Evolutionary conservation across 2,113 vertebrate genomes (phyloP), one percentile per base, ranked within the genome.

Genomic region (Procavia capensis): DNA sequence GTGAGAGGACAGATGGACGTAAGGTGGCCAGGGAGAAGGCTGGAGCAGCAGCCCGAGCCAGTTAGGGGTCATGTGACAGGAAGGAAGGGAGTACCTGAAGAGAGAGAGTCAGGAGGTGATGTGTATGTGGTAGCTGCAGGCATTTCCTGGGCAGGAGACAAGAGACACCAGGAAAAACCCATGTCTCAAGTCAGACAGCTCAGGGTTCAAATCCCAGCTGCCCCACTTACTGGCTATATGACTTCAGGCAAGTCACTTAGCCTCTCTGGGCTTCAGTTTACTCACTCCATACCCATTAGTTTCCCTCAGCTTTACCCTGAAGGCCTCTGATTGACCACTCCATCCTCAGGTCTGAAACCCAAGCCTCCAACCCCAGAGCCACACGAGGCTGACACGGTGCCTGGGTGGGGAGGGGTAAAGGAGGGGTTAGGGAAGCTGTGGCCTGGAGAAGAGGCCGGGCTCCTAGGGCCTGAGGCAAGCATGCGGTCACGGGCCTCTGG

Each of bases 1-100:
- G 25, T 27, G 76, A 43, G 29, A 89, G 81, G 31, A 27, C 1
- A 24, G 54, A 25, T 2, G 16, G 66, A 64, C 63, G 0, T 0
- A 54, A 64, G 17, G 0, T 0, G 86, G 85, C 80, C 54, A 2
- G 6, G 74, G 47, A 84, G 34, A 29, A 50, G 41, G 47, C 22
- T 36, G 14, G 31, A 72, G 36, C 36, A 41, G 79, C 59, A n/a
- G 59, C 14, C 64, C 39, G 64, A 61, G 19, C 64, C 7, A 36
- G 66, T 14, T 36, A 25, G 41, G 34, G 63, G 36, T 20, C 17
- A 2, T 0, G 34, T 72, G 74, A 13, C 24, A 8, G 27, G 11
- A 27, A 78, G 76, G 70, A 68, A 24, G 45, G 41, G 36, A 41
- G 22, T 0, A 2, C 63, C 41, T 13, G 4, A 11, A 27, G 41